Conservation (phyloP, 2,113 vertebrate species). For the Orcinus orca region DNA sequence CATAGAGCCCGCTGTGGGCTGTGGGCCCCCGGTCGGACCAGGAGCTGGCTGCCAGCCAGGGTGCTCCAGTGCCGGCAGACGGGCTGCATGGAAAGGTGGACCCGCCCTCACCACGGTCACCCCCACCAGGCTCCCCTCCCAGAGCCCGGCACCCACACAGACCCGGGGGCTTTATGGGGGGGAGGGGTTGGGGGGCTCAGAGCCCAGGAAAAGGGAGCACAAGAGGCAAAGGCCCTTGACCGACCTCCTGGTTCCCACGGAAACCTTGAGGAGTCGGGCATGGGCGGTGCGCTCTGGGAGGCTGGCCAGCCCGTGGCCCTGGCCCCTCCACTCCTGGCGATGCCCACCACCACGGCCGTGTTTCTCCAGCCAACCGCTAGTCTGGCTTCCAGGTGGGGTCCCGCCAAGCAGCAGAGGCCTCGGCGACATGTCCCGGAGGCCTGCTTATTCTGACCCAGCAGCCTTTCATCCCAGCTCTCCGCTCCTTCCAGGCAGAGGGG, state of each 20-base stretch:
- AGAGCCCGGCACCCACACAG: not conserved
- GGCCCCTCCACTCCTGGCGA: accelerated
- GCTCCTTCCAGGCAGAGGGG: not conserved
- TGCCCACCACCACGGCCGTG: accelerated
- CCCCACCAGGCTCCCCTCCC: accelerated
- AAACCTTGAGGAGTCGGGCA: accelerated
- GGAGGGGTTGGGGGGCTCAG: accelerated
- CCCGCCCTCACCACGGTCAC: not conserved
- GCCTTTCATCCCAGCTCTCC: too few species aligned
- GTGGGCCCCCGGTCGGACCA: accelerated
- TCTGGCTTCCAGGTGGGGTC: not conserved
- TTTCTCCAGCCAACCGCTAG: accelerated
- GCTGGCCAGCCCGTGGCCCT: accelerated
- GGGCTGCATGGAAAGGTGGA: not conserved
- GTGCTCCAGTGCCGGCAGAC: not conserved
- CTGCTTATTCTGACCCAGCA: not conserved
- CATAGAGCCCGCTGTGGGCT: not conserved
- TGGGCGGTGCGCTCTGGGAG: not conserved
- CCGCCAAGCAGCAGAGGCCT: not conserved
- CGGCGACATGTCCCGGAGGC: accelerated
- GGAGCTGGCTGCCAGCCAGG: not conserved
- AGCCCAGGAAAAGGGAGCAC: not conserved
- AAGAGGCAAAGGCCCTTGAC: not conserved
- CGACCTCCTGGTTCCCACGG: not conserved
- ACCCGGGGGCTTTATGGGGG: not conserved